Base-by-base conservation (phyloP, 64 coral and sea anemone genomes). In the Astreopora myriophthalma region DNA sequence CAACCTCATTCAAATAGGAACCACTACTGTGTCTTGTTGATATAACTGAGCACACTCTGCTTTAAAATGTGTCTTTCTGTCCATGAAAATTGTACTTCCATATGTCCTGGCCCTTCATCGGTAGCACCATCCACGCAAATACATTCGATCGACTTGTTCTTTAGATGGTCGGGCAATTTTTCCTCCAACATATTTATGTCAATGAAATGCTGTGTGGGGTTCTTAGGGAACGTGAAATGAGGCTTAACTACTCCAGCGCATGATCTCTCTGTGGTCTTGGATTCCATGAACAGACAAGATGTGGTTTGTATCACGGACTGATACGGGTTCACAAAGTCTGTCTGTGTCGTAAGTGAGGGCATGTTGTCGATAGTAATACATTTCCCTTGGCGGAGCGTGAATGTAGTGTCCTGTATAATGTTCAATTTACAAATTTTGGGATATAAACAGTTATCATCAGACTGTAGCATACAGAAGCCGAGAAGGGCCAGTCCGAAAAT, bases 181-280 rank as follows among this genome's bases (percentile, higher is more conserved):
- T 65, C 23, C n/a, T 65, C 61, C 19, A 65, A 23, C 61, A 65
- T 65, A 65, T 23, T 23, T 23, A 65, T 5, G 23, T 65, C 61
- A 23, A 23, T 23, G 19, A 23, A 19, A 65, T 79, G 40, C 75
- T 79, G 75, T 23, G 75, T 25, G 37, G 75, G 34, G 33, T 23
- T 16, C 40, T 79, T 79, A 14, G 75, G 75, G 51, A 34, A 28
- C 51, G 40, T 34, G 12, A 49, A 42, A 25, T 79, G 75, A 42
- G 38, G 26, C 40, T 48, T 79, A 30, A 76, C 74, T 25, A 79
- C 33, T 29, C 75, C 75, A 17, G 51, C 61, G 58, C 48, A 84
- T 48, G 58, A 84, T 84, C 60, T 26, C 48, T 48, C 48, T 61
- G 80, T 84, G 58, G 80, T 84, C 60, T 64, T 64, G 58, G 80